phyloP scores from a whole-genome alignment of 2,888 invertebrate species.

The Agrotis ipsilon region DNA sequence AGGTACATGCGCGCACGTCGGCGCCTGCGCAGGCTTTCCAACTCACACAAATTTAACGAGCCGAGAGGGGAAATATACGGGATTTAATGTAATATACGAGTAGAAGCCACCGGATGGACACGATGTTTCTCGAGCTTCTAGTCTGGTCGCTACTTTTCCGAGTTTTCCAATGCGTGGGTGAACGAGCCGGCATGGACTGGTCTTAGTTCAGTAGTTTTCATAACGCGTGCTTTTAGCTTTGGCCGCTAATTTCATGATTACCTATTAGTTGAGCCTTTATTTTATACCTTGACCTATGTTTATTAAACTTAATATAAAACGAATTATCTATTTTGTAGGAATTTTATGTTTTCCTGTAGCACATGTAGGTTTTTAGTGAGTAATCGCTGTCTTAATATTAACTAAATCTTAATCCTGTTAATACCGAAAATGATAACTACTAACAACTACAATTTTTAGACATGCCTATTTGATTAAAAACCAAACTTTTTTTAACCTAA shows the following conservation, averaged over 20 bases:
- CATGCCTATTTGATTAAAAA: background rate
- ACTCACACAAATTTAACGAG: slow-evolving; percentile 77
- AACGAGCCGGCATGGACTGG: slow-evolving; percentile 29
- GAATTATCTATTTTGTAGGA: background rate
- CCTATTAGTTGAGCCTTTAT: background rate
- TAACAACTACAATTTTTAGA: background rate
- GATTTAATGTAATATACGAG: slow-evolving; percentile 71
- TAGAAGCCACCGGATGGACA: slow-evolving; percentile 73
- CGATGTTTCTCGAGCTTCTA: slow-evolving; percentile 60
- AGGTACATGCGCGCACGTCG: slow-evolving; percentile 63
- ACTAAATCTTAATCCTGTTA: slow-evolving; percentile 14
- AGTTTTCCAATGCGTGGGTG: slow-evolving; percentile 69
- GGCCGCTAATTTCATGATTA: background rate
- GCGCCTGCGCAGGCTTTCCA: slow-evolving; percentile 82
- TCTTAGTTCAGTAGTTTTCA: slow-evolving; percentile 48
- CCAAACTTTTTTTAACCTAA: background rate
- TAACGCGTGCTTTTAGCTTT: slow-evolving; percentile 30
- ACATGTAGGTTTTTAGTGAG: background rate
- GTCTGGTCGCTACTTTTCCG: slow-evolving; percentile 68
- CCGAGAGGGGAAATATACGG: slow-evolving; percentile 74
- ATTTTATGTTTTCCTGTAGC: background rate
- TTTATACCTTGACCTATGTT: too few relatives aligned
- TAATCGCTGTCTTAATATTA: slow-evolving; percentile 1
- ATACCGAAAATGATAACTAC: slow-evolving; percentile 1
- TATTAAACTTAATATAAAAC: background rate